Conservation (phyloP, 2,888 invertebrate species). For the Kuschelorhynchus macadamiae region DNA sequence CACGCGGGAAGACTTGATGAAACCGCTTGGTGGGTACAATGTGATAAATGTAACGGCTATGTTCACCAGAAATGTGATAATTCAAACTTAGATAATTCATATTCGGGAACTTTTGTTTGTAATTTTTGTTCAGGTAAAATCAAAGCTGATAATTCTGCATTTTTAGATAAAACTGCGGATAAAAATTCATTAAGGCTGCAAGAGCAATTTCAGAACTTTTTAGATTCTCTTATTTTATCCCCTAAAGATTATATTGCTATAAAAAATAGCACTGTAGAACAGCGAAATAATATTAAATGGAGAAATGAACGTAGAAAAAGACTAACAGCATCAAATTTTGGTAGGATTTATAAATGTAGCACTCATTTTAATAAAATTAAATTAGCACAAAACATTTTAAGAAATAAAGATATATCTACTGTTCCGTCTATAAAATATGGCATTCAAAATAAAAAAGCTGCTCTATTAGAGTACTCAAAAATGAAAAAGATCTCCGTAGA, state of each 20-base stretch:
- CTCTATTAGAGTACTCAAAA: neutral
- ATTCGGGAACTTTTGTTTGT: neutral
- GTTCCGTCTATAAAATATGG: slow-evolving; percentile 7
- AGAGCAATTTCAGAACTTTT: too few species aligned
- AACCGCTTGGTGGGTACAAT: slow-evolving; percentile 27
- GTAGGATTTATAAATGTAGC: slow-evolving; percentile 5
- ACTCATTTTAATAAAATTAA: neutral
- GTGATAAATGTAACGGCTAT: slow-evolving; percentile 29
- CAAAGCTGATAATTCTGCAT: too few species aligned
- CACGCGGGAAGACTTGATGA: slow-evolving; percentile 13
- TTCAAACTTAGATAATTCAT: neutral
- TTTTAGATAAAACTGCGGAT: too few species aligned
- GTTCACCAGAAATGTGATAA: slow-evolving; percentile 32
- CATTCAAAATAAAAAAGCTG: slow-evolving; percentile 10
- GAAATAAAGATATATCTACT: neutral
- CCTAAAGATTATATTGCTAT: too few species aligned
- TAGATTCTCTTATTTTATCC: too few species aligned
- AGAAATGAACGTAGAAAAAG: neutral
- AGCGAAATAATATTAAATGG: slow-evolving; percentile 1
- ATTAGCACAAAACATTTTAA: neutral
- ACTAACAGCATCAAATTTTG: slow-evolving; percentile 11
- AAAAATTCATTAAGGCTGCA: too few species aligned
- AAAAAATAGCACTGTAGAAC: neutral
- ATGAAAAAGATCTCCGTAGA: neutral
- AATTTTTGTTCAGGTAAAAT: neutral